Evolutionary conservation across 2,888 invertebrate species (phyloP), one percentile per base, ranked within the genome.

Genomic region (Papilio gigon): DNA sequence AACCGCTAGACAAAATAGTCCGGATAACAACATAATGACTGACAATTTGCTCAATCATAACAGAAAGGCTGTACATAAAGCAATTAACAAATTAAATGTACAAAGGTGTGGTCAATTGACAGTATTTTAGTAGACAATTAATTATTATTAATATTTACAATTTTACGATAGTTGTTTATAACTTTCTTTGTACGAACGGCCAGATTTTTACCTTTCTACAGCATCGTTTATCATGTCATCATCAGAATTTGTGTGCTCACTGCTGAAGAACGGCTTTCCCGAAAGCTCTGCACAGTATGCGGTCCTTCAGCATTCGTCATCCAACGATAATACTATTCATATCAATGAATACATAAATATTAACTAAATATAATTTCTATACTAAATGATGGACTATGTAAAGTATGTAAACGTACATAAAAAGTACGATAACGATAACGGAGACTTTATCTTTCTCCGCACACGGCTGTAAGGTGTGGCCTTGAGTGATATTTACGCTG

Each of bases 401-500:
- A 4, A 17, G 11, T 44, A 12, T 30, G 30, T 9, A 17, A 27
- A n/a, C 14, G 8, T 30, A 30, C 17, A 17, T 25, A 27, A 56
- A 53, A n/a, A 30, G 14, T 37, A 27, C 20, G 53, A 53, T 64
- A 64, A 47, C n/a, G 20, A 8, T 17, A 35, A 50, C 47, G 37
- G 25, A 60, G 11, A 22, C 35, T 20, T 66, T 61, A 67, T 67
- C 60, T 59, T 30, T 64, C 60, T 47, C 9, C 58, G 30, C 75
- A 74, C 72, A 76, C 76, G 76, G 77, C 76, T 77, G 74, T 72
- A 79, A 78, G 82, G 80, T 81, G 76, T 75, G 85, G 76, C 88
- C 87, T 88, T 88, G 84, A 79, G 81, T 44, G 44, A 84, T 83
- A 83, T 80, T 79, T 74, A 74, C 77, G 68, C 75, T 74, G 74